Evolutionary conservation across 2,797 vertebrate genomes (phyloP), one percentile per base, ranked within the genome.

Genomic region (Pempheris klunzingeri): DNA sequence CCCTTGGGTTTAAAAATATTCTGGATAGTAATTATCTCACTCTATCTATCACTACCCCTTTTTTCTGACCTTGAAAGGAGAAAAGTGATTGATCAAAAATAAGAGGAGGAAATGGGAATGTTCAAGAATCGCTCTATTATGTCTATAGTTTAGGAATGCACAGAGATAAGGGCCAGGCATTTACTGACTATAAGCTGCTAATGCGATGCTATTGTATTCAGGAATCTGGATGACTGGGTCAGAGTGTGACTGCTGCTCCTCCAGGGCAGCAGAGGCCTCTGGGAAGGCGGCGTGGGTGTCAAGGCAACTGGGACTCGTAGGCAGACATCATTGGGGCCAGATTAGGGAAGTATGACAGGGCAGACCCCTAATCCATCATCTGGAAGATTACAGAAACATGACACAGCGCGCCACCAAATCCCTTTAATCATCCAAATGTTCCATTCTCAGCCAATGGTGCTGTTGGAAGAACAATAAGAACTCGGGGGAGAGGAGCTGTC

Each of bases 401-500:
- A 92, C 92, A 91, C 87, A 82, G 87, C 53, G 50, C 71, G 28
- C 83, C 82, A 85, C 70, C 75, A 90, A 92, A 93, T 92, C 90
- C 90, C 75, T 94, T 92, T 94, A 92, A 93, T 94, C 92, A 92
- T 89, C 85, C 81, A 88, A 92, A 92, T 89, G 90, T 90, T 87
- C 86, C 78, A 63, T 86, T 90, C 84, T 79, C 79, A 75, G 82
- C 80, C 83, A 86, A 68, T 86, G 76, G 82, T 39, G 63, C 76
- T 71, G 69, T 13, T 73, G 75, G 68, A 80, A 73, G 81, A 89
- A 90, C 82, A 88, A 88, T 90, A 52, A 70, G 38, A 69, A 55
- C 83, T 82, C 82, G 24, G 38, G 81, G 82, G 83, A 87, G 43
- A 80, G 75, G 69, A 86, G 83, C 77, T 77, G 87, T 78, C 36